phyloP scores from a whole-genome alignment of 2,113 vertebrate genomes.

The Silurus asotus region DNA sequence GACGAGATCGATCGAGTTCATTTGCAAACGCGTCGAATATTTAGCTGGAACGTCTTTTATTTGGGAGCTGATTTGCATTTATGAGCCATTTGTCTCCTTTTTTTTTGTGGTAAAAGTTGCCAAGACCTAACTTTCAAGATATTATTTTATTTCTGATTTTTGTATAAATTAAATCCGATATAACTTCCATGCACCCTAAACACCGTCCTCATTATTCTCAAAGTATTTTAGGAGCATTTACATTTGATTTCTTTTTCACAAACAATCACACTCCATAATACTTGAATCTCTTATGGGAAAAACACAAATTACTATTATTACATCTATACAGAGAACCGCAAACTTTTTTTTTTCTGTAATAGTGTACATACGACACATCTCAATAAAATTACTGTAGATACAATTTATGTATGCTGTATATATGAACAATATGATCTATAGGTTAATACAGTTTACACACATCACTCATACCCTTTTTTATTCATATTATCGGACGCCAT shows the following conservation, averaged over 20 bases:
- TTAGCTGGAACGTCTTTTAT: not conserved
- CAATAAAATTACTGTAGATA: not conserved
- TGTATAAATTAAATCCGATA: not conserved
- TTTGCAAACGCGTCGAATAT: not conserved
- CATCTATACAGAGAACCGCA: not conserved
- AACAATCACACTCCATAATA: not conserved
- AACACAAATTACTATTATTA: not conserved
- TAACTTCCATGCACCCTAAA: not conserved
- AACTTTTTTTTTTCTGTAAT: not conserved
- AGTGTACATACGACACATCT: not conserved
- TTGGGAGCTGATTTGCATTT: not conserved
- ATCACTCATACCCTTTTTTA: not conserved
- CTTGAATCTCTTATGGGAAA: not conserved
- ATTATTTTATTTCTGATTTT: not conserved
- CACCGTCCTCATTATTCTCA: not conserved
- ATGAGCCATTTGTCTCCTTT: not conserved
- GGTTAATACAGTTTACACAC: not conserved
- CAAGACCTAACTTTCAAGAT: not conserved
- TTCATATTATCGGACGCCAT: not conserved
- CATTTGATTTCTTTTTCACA: not conserved
- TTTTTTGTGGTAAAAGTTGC: not conserved
- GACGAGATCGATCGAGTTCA: not conserved
- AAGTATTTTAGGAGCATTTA: not conserved
- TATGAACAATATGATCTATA: not conserved
- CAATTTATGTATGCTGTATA: not conserved